Evolutionary conservation across 1,140 invertebrate genomes (phyloP).

Genomic region (Chelonus insularis): DNA sequence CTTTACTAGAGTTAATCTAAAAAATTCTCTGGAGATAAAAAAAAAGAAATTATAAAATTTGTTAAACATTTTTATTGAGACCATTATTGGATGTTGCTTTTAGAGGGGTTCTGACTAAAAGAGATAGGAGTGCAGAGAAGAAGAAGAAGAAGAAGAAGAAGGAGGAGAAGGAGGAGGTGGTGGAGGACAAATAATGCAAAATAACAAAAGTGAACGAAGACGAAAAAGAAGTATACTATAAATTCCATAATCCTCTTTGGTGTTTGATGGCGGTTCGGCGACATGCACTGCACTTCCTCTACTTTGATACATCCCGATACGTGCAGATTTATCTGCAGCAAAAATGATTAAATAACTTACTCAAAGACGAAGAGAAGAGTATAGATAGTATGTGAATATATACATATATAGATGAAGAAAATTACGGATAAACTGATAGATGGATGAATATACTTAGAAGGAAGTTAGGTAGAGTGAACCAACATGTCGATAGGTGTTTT

Average conservation of each 20-base stretch:
- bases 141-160: too few relatives aligned
- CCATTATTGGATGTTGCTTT: background rate
- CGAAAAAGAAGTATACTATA: constrained; percentile 13
- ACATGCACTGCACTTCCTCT: constrained; percentile 54
- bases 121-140: too few relatives aligned
- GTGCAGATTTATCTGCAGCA: too few relatives aligned
- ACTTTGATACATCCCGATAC: too few relatives aligned
- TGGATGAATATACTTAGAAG: constrained; percentile 1
- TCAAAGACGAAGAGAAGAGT: too few relatives aligned
- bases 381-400: too few relatives aligned
- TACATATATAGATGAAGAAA: background rate
- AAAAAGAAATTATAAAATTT: constrained; percentile 20
- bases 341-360: too few relatives aligned
- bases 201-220: background rate
- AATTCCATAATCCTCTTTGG: constrained; percentile 57
- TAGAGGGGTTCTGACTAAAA: background rate
- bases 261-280: constrained; percentile 38
- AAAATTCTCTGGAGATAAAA: constrained; percentile 20
- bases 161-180: too few relatives aligned
- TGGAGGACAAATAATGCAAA: too few relatives aligned
- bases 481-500: constrained; percentile 21
- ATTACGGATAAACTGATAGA: background rate
- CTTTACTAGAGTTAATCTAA: background rate
- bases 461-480: background rate
- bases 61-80: background rate